A percentile compares a stretch with the other conserved stretches of the same genome.
These are phyloP conservation scores for Tachypleus tridentatus DNA, from an alignment of 1,140 invertebrate genomes.

Conservation along the genomic window DNA sequence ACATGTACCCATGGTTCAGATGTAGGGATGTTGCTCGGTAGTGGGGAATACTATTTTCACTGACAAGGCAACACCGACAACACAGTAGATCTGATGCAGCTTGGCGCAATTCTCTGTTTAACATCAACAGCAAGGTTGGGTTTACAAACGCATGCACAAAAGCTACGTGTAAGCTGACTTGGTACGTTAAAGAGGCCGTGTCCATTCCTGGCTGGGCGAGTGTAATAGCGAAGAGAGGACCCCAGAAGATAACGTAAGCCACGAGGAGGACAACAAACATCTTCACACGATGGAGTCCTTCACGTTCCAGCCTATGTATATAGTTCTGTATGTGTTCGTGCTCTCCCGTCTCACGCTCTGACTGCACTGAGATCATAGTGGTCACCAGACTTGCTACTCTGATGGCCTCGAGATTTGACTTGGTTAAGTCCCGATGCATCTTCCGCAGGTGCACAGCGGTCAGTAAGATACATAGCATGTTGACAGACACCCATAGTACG, in stretches of 20 bases:
- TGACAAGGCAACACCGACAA: not conserved
- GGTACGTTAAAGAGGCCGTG: slow-evolving; percentile 35
- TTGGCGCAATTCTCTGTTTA: slow-evolving; percentile 39
- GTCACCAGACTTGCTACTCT: slow-evolving; percentile 57
- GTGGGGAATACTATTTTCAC: no score
- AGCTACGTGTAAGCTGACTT: slow-evolving; percentile 71
- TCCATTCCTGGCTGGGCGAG: slow-evolving; percentile 37
- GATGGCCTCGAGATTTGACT: slow-evolving; percentile 52
- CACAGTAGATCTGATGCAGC: slow-evolving; percentile 4
- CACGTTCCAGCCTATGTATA: slow-evolving; percentile 57
- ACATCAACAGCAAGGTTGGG: slow-evolving; percentile 60
- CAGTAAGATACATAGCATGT: slow-evolving; percentile 65
- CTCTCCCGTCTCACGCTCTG: slow-evolving; percentile 22
- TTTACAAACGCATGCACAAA: slow-evolving; percentile 77
- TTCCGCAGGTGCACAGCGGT: slow-evolving; percentile 71
- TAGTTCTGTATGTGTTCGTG: slow-evolving; percentile 54
- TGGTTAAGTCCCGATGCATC: slow-evolving; percentile 67
- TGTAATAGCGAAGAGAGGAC: slow-evolving; percentile 70
- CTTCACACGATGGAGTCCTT: slow-evolving; percentile 48
- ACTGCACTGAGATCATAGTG: slow-evolving; percentile 51
- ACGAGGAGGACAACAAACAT: slow-evolving; percentile 74
- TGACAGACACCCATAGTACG: slow-evolving; percentile 76
- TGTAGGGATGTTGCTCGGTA: no score
- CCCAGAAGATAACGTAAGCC: slow-evolving; percentile 75
- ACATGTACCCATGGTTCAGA: no score